These are phyloP conservation scores for Tetramorium simillimum DNA, from an alignment of 1,140 invertebrate genomes.

Conservation along the genomic window DNA sequence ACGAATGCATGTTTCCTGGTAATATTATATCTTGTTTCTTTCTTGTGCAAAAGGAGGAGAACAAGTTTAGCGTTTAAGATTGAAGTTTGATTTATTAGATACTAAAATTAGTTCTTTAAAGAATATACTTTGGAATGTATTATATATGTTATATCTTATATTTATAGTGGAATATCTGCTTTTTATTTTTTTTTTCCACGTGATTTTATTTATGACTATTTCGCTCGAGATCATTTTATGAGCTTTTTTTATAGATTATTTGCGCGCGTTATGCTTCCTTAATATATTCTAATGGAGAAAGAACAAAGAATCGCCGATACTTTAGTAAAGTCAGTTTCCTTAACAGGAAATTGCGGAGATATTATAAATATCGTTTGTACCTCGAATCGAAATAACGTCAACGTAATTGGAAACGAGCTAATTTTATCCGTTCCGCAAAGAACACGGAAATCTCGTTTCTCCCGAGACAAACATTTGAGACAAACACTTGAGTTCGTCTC, in stretches of 20 bases:
- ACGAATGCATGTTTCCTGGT: background rate
- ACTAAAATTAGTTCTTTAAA: background rate
- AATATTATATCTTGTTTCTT: background rate
- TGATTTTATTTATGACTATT: too few species aligned
- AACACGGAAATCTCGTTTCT: constrained; percentile 41
- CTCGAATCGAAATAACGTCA: constrained; percentile 3
- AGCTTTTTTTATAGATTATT: background rate
- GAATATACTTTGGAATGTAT: background rate
- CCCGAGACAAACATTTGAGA: constrained; percentile 38
- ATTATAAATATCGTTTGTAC: background rate
- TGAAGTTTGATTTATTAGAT: background rate
- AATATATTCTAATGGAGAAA: background rate
- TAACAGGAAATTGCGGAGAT: background rate
- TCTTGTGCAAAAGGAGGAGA: background rate
- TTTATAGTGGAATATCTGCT: background rate
- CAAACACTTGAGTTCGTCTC: constrained; percentile 40
- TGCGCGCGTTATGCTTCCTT: background rate
- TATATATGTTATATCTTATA: background rate
- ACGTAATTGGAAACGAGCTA: constrained; percentile 25
- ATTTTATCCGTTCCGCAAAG: constrained; percentile 30
- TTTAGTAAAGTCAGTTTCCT: background rate
- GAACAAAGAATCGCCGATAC: background rate
- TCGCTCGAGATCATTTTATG: background rate
- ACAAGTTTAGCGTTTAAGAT: background rate
- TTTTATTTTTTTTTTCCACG: background rate